Percentiles rank a stretch among this genome's conserved stretches.
Conservation (phyloP, 2,113 vertebrate genomes). For the Anseranas semipalmata region DNA sequence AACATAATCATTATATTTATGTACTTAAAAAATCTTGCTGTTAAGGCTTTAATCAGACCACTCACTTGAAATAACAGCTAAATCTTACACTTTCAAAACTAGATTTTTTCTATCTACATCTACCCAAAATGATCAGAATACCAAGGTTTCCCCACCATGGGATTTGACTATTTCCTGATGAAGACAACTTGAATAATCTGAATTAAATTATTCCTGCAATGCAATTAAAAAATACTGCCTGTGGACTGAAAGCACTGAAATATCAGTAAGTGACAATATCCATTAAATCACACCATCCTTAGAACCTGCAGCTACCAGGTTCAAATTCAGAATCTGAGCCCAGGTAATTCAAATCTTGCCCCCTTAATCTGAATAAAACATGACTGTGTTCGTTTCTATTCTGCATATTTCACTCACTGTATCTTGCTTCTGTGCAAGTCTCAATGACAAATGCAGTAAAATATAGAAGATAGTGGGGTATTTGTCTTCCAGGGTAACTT, state of each 20-base stretch:
- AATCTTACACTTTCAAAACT: neutral
- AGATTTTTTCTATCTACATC: neutral
- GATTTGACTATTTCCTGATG: neutral
- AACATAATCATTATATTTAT: neutral
- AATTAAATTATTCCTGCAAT: neutral
- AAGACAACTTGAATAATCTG: neutral
- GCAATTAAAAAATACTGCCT: neutral
- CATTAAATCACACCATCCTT: neutral
- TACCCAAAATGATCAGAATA: neutral
- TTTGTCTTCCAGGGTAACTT: neutral
- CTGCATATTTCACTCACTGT: neutral
- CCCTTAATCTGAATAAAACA: conserved; percentile 43
- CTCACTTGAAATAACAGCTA: neutral
- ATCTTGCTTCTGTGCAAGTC: neutral
- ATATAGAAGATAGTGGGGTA: neutral
- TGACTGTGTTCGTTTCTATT: neutral
- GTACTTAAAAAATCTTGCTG: neutral
- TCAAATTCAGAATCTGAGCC: neutral
- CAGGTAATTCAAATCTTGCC: neutral
- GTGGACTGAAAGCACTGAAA: neutral
- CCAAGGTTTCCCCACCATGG: neutral
- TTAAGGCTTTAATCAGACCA: neutral
- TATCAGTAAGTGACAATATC: neutral
- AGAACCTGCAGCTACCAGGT: neutral
- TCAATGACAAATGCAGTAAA: neutral